Evolutionary conservation across 2,113 vertebrate genomes (phyloP).

Genomic region (Zosterops hypoxanthus): DNA sequence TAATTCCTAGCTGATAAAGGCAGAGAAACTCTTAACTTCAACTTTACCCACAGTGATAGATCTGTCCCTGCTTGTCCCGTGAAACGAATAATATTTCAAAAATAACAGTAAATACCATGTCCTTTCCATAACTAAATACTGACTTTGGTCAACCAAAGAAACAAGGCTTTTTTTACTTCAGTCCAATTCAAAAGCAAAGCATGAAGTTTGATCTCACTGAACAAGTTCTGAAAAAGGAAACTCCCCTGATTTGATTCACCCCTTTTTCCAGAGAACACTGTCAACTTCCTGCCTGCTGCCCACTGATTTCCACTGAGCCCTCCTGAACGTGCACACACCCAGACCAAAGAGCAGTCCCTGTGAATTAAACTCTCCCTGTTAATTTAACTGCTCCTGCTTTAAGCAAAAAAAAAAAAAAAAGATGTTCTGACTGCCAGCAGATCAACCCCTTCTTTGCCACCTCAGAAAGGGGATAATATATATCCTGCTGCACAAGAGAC

Average conservation of each 20-base stretch:
- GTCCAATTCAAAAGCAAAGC: neutral
- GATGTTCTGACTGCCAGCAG: neutral
- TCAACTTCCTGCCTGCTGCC: neutral
- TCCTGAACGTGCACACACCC: neutral
- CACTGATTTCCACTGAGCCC: neutral
- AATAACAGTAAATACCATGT: neutral
- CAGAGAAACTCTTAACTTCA: constrained; percentile 5
- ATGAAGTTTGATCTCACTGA: neutral
- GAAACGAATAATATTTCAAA: neutral
- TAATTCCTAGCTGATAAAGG: neutral
- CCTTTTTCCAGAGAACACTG: neutral
- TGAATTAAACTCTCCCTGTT: neutral
- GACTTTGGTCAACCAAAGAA: neutral
- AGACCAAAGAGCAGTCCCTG: neutral
- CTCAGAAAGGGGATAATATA: neutral
- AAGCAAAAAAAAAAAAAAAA: neutral
- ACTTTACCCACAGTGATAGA: neutral
- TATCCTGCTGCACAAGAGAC: neutral
- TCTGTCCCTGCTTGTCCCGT: neutral
- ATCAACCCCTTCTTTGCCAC: neutral
- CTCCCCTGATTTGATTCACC: neutral
- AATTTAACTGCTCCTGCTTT: neutral
- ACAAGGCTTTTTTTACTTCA: neutral
- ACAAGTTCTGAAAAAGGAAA: neutral
- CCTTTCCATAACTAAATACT: neutral